These are phyloP conservation scores for Polypedilum vanderplanki DNA, from an alignment of 1,140 invertebrate genomes.

Conservation along the genomic window DNA sequence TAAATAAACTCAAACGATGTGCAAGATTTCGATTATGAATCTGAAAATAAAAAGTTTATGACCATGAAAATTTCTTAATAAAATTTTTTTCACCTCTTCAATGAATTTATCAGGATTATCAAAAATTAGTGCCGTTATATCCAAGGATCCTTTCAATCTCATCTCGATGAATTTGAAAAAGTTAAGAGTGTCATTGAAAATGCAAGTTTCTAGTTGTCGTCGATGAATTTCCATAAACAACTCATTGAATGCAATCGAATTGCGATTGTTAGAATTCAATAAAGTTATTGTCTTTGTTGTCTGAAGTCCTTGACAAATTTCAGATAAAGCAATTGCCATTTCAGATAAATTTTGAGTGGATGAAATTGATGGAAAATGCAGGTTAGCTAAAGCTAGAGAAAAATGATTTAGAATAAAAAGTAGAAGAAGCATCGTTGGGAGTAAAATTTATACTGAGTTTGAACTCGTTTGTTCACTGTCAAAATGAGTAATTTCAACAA, in stretches of 20 bases:
- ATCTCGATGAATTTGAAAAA: slow-evolving; percentile 40
- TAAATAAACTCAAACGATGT: slow-evolving; percentile 41
- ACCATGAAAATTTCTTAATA: neutral
- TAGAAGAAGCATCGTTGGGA: too few relatives aligned
- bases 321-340: slow-evolving; percentile 36
- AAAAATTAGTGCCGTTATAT: slow-evolving; percentile 41
- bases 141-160: slow-evolving; percentile 38
- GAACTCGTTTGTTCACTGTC: too few relatives aligned
- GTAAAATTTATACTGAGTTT: too few relatives aligned
- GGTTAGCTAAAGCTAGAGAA: too few relatives aligned
- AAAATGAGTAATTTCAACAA: too few relatives aligned
- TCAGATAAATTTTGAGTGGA: neutral
- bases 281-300: slow-evolving; percentile 12
- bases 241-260: neutral
- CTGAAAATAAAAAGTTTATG: neutral
- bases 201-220: slow-evolving; percentile 35
- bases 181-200: slow-evolving; percentile 37
- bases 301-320: slow-evolving; percentile 38
- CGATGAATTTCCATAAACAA: slow-evolving; percentile 24
- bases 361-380: neutral
- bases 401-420: too few relatives aligned
- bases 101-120: slow-evolving; percentile 36
- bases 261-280: slow-evolving; percentile 11
- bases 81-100: neutral
- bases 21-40: slow-evolving; percentile 36